Conservation (phyloP, 1,140 invertebrate genomes). For the Drosophila suzukii region DNA sequence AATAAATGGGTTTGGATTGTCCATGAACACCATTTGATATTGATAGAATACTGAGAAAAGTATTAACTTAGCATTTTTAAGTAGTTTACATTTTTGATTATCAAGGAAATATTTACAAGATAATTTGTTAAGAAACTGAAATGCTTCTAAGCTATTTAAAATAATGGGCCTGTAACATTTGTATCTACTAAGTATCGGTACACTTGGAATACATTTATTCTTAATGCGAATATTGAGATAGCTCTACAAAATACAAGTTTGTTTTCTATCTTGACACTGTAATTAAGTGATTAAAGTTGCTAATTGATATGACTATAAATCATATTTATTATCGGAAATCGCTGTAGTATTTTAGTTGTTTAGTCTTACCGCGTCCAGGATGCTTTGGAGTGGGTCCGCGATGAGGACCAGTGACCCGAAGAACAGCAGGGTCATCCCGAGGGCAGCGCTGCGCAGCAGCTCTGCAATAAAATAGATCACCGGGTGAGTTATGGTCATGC, state of each 20-base stretch:
- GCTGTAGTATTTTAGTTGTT: not conserved
- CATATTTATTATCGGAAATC: not conserved
- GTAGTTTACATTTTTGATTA: not conserved
- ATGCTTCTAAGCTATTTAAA: not conserved
- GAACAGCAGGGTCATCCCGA: slow-evolving; percentile 82
- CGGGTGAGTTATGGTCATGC: slow-evolving; percentile 45
- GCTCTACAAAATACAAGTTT: not conserved
- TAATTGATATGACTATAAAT: not conserved
- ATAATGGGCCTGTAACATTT: no score
- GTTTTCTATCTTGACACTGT: not conserved
- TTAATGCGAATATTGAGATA: not conserved
- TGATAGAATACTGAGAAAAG: not conserved
- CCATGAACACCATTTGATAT: not conserved
- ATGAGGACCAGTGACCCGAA: slow-evolving; percentile 85
- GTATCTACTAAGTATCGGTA: no score
- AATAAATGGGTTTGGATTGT: not conserved
- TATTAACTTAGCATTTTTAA: not conserved
- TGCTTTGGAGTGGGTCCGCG: slow-evolving; percentile 85
- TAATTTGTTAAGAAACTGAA: not conserved
- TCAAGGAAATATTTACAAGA: not conserved
- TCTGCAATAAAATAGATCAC: slow-evolving; percentile 74
- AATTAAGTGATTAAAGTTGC: slow-evolving; percentile 2
- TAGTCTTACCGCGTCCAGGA: slow-evolving; percentile 85
- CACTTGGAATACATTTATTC: not conserved
- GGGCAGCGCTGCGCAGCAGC: slow-evolving; percentile 68